These are phyloP conservation scores for Rhizoglyphus robini DNA, from an alignment of 1,140 invertebrate genomes.

Conservation along the genomic window DNA sequence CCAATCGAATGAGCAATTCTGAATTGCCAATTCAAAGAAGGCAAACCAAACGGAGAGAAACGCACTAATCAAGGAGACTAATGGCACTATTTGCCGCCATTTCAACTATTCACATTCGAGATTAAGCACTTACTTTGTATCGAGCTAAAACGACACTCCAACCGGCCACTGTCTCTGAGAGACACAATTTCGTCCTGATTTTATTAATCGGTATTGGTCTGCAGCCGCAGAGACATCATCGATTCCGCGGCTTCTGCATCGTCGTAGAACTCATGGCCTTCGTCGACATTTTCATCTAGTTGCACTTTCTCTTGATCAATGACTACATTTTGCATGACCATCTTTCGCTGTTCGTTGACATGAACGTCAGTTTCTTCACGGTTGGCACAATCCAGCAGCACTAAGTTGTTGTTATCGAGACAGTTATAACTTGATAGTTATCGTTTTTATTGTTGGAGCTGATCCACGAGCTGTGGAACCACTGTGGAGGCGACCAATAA, in stretches of 20 bases:
- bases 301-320: not conserved
- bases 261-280: not conserved
- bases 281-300: not conserved
- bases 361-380: not conserved
- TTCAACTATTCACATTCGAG: too few relatives aligned
- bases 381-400: not conserved
- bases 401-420: not conserved
- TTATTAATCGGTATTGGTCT: not conserved
- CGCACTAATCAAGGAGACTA: too few relatives aligned
- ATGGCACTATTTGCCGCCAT: too few relatives aligned
- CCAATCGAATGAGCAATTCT: too few relatives aligned
- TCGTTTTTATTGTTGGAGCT: not conserved
- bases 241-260: conserved; percentile 4
- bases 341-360: not conserved
- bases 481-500: too few relatives aligned
- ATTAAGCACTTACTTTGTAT: conserved; percentile 3
- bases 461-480: too few relatives aligned
- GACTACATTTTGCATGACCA: not conserved
- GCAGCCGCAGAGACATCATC: conserved; percentile 1
- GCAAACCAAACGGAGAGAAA: not conserved
- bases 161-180: conserved; percentile 10
- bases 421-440: too few relatives aligned
- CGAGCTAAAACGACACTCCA: conserved; percentile 12
- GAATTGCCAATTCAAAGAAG: not conserved
- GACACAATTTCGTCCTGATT: not conserved